Percentiles rank a stretch among this genome's conserved stretches.
phyloP scores from a whole-genome alignment of 2,113 vertebrate genomes.

The Microtus pennsylvanicus region DNA sequence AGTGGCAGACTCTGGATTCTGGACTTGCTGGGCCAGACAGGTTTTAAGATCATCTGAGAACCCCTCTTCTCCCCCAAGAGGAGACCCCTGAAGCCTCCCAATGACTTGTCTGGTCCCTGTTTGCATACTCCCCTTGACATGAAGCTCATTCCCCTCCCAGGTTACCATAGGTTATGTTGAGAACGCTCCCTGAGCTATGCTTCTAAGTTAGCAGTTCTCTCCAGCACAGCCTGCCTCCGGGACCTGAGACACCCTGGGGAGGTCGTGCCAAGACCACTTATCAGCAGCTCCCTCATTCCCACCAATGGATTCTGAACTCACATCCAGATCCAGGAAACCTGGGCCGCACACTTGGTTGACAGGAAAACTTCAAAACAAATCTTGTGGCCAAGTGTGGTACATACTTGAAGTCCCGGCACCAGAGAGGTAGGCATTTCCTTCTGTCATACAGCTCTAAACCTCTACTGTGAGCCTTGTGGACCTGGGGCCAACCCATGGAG shows the following conservation, averaged over 20 bases:
- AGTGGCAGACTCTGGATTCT: not conserved
- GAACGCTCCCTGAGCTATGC: not conserved
- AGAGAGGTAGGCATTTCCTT: not conserved
- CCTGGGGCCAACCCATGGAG: not conserved
- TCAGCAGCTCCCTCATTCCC: not conserved
- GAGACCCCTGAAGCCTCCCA: not conserved
- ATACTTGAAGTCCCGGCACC: not conserved
- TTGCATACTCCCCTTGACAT: not conserved
- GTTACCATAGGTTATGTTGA: not conserved
- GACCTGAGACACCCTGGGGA: not conserved
- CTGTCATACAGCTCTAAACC: not conserved
- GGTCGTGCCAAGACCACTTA: not conserved
- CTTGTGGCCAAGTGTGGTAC: not conserved
- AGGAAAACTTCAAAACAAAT: not conserved
- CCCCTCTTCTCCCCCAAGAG: not conserved
- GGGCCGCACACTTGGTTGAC: not conserved
- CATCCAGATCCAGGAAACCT: not conserved
- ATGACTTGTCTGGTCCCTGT: not conserved
- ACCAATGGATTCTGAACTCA: not conserved
- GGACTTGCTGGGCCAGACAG: not conserved
- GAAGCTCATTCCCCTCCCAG: not conserved
- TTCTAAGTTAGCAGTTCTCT: not conserved
- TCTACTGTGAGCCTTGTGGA: not conserved
- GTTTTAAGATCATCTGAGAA: not conserved
- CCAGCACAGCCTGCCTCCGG: not conserved